A percentile compares a stretch with the other conserved stretches of the same genome.
phyloP scores from a whole-genome alignment of 2,888 invertebrate genomes.

The Mactromeris polynyma region DNA sequence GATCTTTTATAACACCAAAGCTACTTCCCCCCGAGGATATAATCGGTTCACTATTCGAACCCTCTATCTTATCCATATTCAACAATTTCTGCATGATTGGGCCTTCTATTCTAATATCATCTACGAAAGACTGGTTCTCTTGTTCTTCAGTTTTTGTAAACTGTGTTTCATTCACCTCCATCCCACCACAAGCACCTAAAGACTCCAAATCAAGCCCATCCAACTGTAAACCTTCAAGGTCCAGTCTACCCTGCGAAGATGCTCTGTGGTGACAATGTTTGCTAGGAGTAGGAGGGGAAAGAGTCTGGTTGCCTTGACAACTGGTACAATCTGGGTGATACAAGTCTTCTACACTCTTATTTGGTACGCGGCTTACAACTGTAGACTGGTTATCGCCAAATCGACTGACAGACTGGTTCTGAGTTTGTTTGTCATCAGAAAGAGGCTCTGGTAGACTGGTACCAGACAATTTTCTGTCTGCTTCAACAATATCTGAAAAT shows the following conservation, averaged over 20 bases:
- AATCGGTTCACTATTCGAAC: slow-evolving; percentile 41
- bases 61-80: slow-evolving; percentile 67
- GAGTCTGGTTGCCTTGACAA: slow-evolving; percentile 52
- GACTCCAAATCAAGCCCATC: slow-evolving; percentile 61
- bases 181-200: slow-evolving; percentile 70
- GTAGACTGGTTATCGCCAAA: slow-evolving; percentile 79
- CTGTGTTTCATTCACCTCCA: slow-evolving; percentile 25
- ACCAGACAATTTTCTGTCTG: slow-evolving; percentile 43
- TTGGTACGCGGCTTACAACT: slow-evolving; percentile 82
- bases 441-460: slow-evolving; percentile 41
- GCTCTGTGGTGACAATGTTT: slow-evolving; percentile 53
- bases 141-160: slow-evolving; percentile 28
- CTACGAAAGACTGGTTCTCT: slow-evolving; percentile 36
- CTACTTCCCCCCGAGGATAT: slow-evolving; percentile 54
- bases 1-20: slow-evolving; percentile 86
- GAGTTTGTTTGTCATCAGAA: slow-evolving; percentile 55
- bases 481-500: slow-evolving; percentile 50
- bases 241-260: slow-evolving; percentile 48
- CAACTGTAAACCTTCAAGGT: slow-evolving; percentile 46
- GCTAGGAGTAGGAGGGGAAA: slow-evolving; percentile 59
- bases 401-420: slow-evolving; percentile 57
- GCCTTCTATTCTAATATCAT: slow-evolving; percentile 66
- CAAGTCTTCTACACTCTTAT: slow-evolving; percentile 83
- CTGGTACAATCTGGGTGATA: slow-evolving; percentile 75
- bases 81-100: slow-evolving; percentile 65